These are phyloP conservation scores for Lymantria dispar DNA, from an alignment of 2,888 invertebrate species.

Conservation along the genomic window DNA sequence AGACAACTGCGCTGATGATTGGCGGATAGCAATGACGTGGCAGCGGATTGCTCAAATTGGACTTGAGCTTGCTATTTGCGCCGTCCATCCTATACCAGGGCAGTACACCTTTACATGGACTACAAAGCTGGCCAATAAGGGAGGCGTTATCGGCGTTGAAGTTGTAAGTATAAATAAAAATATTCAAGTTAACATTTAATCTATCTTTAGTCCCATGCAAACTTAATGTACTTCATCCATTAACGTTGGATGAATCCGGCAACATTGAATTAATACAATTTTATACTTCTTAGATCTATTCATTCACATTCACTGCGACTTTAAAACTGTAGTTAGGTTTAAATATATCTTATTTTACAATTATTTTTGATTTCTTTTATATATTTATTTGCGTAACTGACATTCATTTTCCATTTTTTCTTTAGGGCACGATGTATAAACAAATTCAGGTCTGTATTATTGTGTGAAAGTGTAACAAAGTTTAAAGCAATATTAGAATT, in stretches of 20 bases:
- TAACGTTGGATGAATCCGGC: neutral
- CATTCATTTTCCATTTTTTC: conserved; percentile 58
- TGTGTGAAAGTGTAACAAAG: conserved; percentile 42
- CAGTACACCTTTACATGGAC: conserved; percentile 98
- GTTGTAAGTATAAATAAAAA: conserved; percentile 61
- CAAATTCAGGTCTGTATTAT: conserved; percentile 81
- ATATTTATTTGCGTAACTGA: conserved; percentile 33
- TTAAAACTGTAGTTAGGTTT: neutral
- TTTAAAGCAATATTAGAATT: conserved; percentile 66
- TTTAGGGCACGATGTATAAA: conserved; percentile 80
- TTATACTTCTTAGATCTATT: neutral
- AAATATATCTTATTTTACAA: neutral
- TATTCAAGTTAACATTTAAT: too few species aligned
- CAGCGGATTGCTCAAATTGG: conserved; percentile 96
- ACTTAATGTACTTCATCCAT: neutral
- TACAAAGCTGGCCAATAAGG: conserved; percentile 96
- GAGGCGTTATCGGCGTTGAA: conserved; percentile 85
- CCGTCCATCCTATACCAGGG: conserved; percentile 98
- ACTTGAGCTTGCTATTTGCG: conserved; percentile 96
- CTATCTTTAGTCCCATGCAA: neutral
- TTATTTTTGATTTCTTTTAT: neutral
- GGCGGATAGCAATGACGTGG: conserved; percentile 99
- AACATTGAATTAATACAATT: too few species aligned
- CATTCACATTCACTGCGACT: neutral
- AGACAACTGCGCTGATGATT: conserved; percentile 99